Evolutionary conservation across 2,888 invertebrate genomes (phyloP), one percentile per base, ranked within the genome.

Genomic region (Barypeithes pellucidus): DNA sequence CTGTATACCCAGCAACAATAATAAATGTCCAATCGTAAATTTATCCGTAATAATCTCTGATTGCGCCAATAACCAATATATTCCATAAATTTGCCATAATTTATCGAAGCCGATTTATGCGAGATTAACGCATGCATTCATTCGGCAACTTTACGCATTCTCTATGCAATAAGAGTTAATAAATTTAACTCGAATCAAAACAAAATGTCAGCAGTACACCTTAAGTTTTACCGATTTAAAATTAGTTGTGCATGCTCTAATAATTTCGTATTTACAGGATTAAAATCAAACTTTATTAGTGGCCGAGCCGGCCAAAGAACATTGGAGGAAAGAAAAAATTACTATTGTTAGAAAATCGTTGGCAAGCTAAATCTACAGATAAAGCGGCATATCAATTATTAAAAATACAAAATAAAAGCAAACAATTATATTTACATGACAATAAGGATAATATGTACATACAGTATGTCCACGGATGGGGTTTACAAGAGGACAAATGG

Each of bases 181-280:
- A 47, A 47, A 62, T 47, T 63, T 47, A 36, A 63, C 50, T 50
- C 7, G 50, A 62, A 50, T 63, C 36, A 47, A 50, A 63, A 36
- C 20, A 24, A 63, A 63, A 63, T 50, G 63, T 50, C 63, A 63
- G 50, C 50, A 50, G 47, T 29, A 11, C 50, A 50, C 29, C 22
- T 29, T 47, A 20, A 29, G 18, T 50, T 50, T 60, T 63, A 20
- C 41, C 24, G 33, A 52, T 70, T 70, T 8, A 39, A 62, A 70
- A 70, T 70, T 70, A 70, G 70, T 70, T 63, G 63, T 70, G 70
- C 70, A 57, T 70, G 70, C 70, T 70, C 70, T 63, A 70, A 63
- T 70, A 61, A 63, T 54, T 57, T 36, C 43, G 45, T 54, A 33
- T 59, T 67, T 36, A 70, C 63, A 63, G 57, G 70, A 70, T 70